These are phyloP conservation scores for Pseudococcus jackbeardsleyi DNA, from an alignment of 2,888 invertebrate species.

Conservation along the genomic window DNA sequence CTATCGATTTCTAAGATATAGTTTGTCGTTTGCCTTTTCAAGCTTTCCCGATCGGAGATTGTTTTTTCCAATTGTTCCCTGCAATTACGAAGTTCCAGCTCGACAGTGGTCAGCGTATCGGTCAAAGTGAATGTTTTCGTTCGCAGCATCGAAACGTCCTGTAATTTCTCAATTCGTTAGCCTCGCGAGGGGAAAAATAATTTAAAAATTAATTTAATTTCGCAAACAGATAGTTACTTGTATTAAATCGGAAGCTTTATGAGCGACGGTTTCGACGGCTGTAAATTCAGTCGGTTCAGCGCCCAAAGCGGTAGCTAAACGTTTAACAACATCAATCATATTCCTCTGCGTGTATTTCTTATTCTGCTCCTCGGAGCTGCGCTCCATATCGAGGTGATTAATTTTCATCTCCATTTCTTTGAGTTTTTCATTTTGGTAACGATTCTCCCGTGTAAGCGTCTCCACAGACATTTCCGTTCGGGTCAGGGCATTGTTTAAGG, in stretches of 20 bases:
- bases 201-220: background rate
- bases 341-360: slow-evolving; percentile 80
- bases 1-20: slow-evolving; percentile 81
- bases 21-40: slow-evolving; percentile 80
- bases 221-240: slow-evolving; percentile 72
- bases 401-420: slow-evolving; percentile 83
- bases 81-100: slow-evolving; percentile 78
- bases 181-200: background rate
- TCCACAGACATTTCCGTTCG: slow-evolving; percentile 81
- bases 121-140: slow-evolving; percentile 68
- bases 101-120: slow-evolving; percentile 76
- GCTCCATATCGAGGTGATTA: slow-evolving; percentile 79
- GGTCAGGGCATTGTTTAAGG: slow-evolving; percentile 76
- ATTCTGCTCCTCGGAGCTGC: slow-evolving; percentile 81
- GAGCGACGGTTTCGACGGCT: slow-evolving; percentile 74
- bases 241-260: slow-evolving; percentile 84
- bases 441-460: slow-evolving; percentile 81
- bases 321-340: slow-evolving; percentile 80
- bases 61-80: slow-evolving; percentile 78
- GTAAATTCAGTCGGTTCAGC: slow-evolving; percentile 75
- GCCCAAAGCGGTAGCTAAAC: slow-evolving; percentile 81
- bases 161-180: background rate
- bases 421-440: slow-evolving; percentile 81
- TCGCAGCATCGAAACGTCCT: slow-evolving; percentile 57
- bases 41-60: slow-evolving; percentile 79